These are phyloP conservation scores for Orientallactaga sibirica DNA, from an alignment of 2,797 vertebrate species.

Conservation along the genomic window DNA sequence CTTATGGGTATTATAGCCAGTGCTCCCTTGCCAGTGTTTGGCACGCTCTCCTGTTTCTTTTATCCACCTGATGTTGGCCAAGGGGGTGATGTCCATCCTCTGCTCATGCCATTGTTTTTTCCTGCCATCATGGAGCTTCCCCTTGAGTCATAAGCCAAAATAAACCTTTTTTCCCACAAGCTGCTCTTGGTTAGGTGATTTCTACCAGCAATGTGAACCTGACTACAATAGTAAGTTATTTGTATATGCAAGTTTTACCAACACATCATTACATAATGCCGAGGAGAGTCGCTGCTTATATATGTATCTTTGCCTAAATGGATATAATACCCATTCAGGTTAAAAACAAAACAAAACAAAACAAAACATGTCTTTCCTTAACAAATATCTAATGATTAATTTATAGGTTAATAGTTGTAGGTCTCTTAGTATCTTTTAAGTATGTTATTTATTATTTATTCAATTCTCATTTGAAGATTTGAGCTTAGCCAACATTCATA, in stretches of 20 bases:
- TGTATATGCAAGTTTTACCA: background rate
- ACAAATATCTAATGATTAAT: slow-evolving; percentile 26
- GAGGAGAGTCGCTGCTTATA: background rate
- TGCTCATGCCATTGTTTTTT: no score
- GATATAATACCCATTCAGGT: background rate
- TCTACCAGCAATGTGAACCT: no score
- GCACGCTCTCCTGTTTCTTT: no score
- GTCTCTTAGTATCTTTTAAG: background rate
- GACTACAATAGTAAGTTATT: background rate
- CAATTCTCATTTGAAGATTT: background rate
- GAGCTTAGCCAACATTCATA: background rate
- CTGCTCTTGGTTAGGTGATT: no score
- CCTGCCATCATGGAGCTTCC: no score
- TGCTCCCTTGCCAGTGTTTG: no score
- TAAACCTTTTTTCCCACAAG: no score
- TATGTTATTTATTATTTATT: slow-evolving; percentile 52
- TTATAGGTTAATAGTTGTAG: background rate
- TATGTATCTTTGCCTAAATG: background rate
- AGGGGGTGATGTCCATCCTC: no score
- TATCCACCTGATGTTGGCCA: no score
- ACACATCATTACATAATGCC: background rate
- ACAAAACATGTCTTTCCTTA: background rate
- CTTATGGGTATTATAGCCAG: no score
- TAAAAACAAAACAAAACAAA: background rate
- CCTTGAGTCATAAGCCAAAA: no score